Conservation (phyloP, 2,113 vertebrate species). For the Danionella cerebrum region DNA sequence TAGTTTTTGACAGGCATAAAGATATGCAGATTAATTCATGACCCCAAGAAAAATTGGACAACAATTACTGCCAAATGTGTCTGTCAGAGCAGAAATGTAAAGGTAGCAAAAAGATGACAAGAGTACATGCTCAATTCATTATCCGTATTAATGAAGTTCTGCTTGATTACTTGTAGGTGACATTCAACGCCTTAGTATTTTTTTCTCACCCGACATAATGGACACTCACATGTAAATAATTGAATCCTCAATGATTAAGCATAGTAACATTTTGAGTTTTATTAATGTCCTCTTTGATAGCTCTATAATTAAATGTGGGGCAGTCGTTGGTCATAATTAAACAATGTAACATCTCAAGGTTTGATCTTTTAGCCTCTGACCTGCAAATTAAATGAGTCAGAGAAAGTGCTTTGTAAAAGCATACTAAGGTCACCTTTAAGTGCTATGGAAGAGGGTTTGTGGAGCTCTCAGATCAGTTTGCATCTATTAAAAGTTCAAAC, state of each 20-base stretch:
- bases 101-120: slow-evolving; percentile 66
- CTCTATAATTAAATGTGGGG: slow-evolving; percentile 54
- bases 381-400: slow-evolving; percentile 12
- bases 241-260: slow-evolving; percentile 62
- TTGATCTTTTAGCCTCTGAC: slow-evolving; percentile 48
- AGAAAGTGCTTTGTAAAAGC: slow-evolving; percentile 32
- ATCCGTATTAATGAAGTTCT: slow-evolving; percentile 72
- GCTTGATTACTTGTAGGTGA: slow-evolving; percentile 68
- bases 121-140: slow-evolving; percentile 73
- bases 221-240: slow-evolving; percentile 67
- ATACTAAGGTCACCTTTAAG: not conserved
- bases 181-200: slow-evolving; percentile 52
- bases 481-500: too few species aligned
- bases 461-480: not conserved
- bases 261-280: slow-evolving; percentile 54
- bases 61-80: slow-evolving; percentile 69
- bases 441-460: not conserved
- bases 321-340: slow-evolving; percentile 56
- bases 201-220: slow-evolving; percentile 61
- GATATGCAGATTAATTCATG: slow-evolving; percentile 72
- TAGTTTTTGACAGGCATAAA: slow-evolving; percentile 72
- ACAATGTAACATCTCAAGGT: slow-evolving; percentile 45
- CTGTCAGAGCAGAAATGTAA: slow-evolving; percentile 69
- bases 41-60: slow-evolving; percentile 69
- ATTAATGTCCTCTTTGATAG: slow-evolving; percentile 45